Evolutionary conservation across 2,888 invertebrate species (phyloP), one percentile per base, ranked within the genome.

Genomic region (Folsomia manolachei): DNA sequence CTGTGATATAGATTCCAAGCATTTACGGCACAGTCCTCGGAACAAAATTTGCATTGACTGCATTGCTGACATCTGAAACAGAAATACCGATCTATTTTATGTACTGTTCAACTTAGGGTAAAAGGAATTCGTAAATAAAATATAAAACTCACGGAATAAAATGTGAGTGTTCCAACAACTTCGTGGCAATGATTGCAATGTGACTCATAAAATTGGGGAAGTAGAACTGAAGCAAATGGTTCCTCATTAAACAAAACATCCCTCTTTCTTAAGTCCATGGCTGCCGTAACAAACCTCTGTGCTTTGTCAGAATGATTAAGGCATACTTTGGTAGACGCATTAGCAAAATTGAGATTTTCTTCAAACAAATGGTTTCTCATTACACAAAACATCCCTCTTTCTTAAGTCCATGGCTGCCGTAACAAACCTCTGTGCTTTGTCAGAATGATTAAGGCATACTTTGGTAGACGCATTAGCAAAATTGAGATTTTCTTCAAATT

Each of bases 181-280:
- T 84, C 83, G 79, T 90, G 90, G 84, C 96, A 96, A 80, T 90
- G 87, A 80, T 91, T 90, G 82, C 95, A 96, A 82, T 87, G 83
- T 79, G 85, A 84, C 27, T 84, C 82, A 75, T 85, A 84, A 80
- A 85, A 82, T 72, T 88, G 87, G 11, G 87, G 85, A 14, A 83
- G 90, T 83, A 75, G 88, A 1, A 94, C 91, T 83, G 92, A 91
- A 0, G 92, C 89, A 83, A 90, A 91, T 0, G 95, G 91, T 80
- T 89, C 88, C 83, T 96, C 96, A 0, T 89, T 86, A 83, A 94
- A 91, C 53, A 97, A 83, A 0, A 91, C 85, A 79, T 92, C 90
- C 0, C 92, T 93, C 63, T 87, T 86, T 9, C 85, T 83, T 1
- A 91, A 86, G 39, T 85, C 83, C 73, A 86, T 85, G 14, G 85